Percentiles rank a stretch among this genome's conserved stretches.
Evolutionary conservation across 2,888 invertebrate species (phyloP).

Genomic region (Pollenia amentaria): DNA sequence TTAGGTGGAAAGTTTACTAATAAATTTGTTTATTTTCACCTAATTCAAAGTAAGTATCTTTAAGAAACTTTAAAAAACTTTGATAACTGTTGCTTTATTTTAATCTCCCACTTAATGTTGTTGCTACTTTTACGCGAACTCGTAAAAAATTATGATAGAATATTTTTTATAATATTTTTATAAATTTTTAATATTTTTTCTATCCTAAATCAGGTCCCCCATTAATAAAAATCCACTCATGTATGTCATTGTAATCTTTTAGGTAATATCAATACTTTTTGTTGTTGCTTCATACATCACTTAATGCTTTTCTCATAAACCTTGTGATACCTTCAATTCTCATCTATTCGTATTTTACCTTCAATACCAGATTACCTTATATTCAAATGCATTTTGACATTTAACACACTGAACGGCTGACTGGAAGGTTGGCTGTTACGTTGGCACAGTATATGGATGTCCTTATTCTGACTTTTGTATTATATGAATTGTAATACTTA

Average conservation of each 20-base stretch:
- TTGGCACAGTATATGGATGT: conserved; percentile 34
- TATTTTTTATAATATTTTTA: too few species aligned
- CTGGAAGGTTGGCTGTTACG: neutral
- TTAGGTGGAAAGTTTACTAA: conserved; percentile 12
- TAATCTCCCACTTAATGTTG: conserved; percentile 1
- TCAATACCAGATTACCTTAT: conserved; percentile 23
- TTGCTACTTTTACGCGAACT: neutral
- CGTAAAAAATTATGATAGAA: neutral
- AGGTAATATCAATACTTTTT: conserved; percentile 48
- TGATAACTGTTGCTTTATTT: neutral
- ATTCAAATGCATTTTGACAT: conserved; percentile 41
- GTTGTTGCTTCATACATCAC: conserved; percentile 41
- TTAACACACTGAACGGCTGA: conserved; percentile 19
- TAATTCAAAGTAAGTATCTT: too few species aligned
- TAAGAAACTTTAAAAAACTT: neutral
- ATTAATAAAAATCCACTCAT: neutral
- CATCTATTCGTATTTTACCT: conserved; percentile 43
- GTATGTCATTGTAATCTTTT: conserved; percentile 33
- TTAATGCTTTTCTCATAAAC: conserved; percentile 34
- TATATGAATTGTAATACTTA: conserved; percentile 52
- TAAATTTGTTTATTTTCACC: neutral
- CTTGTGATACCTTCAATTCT: conserved; percentile 48
- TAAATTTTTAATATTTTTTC: conserved; percentile 18
- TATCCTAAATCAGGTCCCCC: neutral
- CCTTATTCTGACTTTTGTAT: conserved; percentile 48